Evolutionary conservation across 2,113 vertebrate species (phyloP).

Genomic region (Todiramphus chloris): DNA sequence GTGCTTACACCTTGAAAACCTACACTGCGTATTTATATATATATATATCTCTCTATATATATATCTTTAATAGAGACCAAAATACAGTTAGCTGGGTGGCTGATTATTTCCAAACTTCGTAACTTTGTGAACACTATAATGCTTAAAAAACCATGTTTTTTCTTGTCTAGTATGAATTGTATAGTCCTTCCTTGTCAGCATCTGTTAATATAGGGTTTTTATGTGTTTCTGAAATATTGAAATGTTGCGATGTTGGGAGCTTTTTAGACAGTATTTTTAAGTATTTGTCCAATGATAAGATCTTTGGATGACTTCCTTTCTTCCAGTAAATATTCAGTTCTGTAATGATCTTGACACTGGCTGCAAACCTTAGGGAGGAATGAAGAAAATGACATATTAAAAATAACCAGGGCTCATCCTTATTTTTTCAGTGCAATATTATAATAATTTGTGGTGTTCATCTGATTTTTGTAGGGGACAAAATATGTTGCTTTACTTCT

Average conservation of each 20-base stretch:
- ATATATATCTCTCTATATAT: too few species aligned
- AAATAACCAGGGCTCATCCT: neutral
- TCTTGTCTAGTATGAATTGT: accelerated
- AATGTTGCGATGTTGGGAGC: neutral
- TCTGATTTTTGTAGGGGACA: neutral
- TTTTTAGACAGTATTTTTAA: neutral
- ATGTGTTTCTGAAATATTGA: neutral
- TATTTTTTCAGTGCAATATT: neutral
- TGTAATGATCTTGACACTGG: neutral
- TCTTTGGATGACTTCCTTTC: neutral
- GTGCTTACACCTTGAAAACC: neutral
- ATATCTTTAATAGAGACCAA: neutral
- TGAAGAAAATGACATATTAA: neutral
- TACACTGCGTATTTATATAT: neutral
- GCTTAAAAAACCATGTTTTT: neutral
- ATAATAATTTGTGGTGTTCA: neutral
- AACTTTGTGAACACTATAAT: neutral
- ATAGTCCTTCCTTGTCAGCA: neutral
- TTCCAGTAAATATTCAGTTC: neutral
- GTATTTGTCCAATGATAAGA: neutral
- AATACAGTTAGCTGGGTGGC: neutral
- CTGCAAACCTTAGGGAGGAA: neutral
- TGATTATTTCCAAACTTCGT: neutral
- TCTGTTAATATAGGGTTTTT: accelerated
- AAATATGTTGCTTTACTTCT: neutral